Evolutionary conservation across 2,113 vertebrate genomes (phyloP), one percentile per base, ranked within the genome.

Genomic region (Grammomys dolichurus): DNA sequence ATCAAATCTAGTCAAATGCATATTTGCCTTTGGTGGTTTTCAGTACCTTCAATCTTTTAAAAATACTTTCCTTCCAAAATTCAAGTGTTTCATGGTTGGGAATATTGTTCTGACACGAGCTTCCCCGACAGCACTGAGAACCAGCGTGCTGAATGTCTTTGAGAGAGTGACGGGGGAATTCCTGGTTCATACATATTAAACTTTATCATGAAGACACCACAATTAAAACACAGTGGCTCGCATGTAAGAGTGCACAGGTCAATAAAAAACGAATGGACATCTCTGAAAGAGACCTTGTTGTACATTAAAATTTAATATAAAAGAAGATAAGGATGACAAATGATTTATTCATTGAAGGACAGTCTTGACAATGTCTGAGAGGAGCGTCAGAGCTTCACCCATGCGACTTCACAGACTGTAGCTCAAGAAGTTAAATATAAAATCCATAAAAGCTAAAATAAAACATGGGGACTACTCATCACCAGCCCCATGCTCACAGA

Each of bases 401-500:
- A 28, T 40, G 51, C 63, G 14, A 94, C 70, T 95, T 94, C n/a
- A 93, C 51, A 93, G 80, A 81, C 85, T 94, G 95, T 48, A 96
- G 40, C 65, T 92, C 93, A 95, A 95, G 94, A 48, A 87, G 85
- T 81, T 95, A 94, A 93, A 92, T 75, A 94, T 54, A 90, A 89
- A 95, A 94, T 85, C 28, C 46, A 82, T 84, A 94, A 92, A 96
- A 89, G 93, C 56, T 63, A 81, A 86, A 97, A 91, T 87, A 88
- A 95, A 95, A 82, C 70, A 77, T 22, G 20, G 76, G 85, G 67
- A 95, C 69, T 92, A 87, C 84, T 94, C 72, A 86, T 76, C 51
- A 70, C 43, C 73, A 86, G 63, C 75, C 82, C 43, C 46, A 20
- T 70, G n/a, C 80, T 67, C 88, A 89, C 36, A 16, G 22, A 90